Base-by-base conservation (phyloP, 2,797 vertebrate species). In the Crypturellus tataupa region DNA sequence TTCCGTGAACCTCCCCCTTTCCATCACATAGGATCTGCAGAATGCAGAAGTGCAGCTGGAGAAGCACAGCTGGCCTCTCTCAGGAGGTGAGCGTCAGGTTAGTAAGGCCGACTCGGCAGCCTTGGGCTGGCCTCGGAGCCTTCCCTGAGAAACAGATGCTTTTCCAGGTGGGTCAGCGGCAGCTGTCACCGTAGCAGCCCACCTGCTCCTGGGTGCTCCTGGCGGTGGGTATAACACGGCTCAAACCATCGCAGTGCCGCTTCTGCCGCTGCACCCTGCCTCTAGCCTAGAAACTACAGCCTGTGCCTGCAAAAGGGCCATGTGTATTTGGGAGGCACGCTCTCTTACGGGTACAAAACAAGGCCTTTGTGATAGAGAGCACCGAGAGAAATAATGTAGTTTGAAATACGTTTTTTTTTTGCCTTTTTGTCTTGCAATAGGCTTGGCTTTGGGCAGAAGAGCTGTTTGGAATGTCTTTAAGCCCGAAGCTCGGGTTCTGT, bases 381-480 rank as follows among this genome's bases (percentile, higher is more conserved):
- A 69, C 24, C 68, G 12, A 2, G 11, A 10, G 5, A 20, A 56
- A 12, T 76, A 42, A 19, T 10, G 21, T 62, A 29, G 80, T 49
- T 29, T 0, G 2, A 49, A 27, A 5, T 56, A 6, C 4, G 35
- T 31, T 6, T 25, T 12, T 25, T 20, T 46, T 0, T 1, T 24
- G 37, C 14, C 40, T 51, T 17, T 53, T 29, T 71, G 21, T 90
- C 31, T 7, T 65, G 6, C 2, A 49, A 4, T 44, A 75, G 9
- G 8, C 25, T 89, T 85, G 65, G 10, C 27, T 91, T 17, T 75
- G 27, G 47, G 67, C 87, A 78, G 51, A 73, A 67, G 42, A 90
- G 44, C 7, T 14, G 5, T 81, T 91, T 88, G 53, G 17, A 78
- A 68, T 44, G 20, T 85, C 80, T 19, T 84, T 58, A 80, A 40